Evolutionary conservation across 2,113 vertebrate genomes (phyloP).

Genomic region (Tor tambroides): DNA sequence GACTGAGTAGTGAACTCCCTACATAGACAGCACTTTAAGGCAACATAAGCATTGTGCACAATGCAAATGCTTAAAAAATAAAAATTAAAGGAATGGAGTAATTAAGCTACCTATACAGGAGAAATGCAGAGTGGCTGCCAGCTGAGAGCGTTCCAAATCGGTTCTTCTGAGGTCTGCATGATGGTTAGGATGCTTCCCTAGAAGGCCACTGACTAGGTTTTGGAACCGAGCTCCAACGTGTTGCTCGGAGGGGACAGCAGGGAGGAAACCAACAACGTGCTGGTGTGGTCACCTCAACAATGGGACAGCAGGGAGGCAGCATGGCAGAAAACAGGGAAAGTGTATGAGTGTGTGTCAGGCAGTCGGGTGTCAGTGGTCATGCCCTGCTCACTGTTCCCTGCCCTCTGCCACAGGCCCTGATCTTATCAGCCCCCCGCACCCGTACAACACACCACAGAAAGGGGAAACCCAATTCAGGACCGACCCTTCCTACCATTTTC

Average conservation of each 20-base stretch:
- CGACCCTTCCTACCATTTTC: slow-evolving; percentile 94
- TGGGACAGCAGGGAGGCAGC: slow-evolving; percentile 35
- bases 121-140: too few relatives aligned
- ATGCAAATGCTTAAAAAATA: too few relatives aligned
- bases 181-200: too few relatives aligned
- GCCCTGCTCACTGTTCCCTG: slow-evolving; percentile 59
- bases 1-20: neutral
- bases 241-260: neutral
- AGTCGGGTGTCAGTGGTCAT: slow-evolving; percentile 31
- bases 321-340: slow-evolving; percentile 36
- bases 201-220: neutral
- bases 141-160: neutral
- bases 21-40: neutral
- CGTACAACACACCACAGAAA: slow-evolving; percentile 67
- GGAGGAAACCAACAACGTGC: neutral
- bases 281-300: slow-evolving; percentile 37
- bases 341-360: slow-evolving; percentile 6
- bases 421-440: slow-evolving; percentile 80
- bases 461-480: slow-evolving; percentile 81
- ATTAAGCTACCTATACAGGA: too few relatives aligned
- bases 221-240: neutral
- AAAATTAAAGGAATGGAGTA: too few relatives aligned
- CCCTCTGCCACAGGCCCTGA: slow-evolving; percentile 69
- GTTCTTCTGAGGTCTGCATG: neutral
- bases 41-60: too few relatives aligned